These are phyloP conservation scores for Micrastur ruficollis DNA, from an alignment of 2,797 vertebrate species.

Conservation along the genomic window DNA sequence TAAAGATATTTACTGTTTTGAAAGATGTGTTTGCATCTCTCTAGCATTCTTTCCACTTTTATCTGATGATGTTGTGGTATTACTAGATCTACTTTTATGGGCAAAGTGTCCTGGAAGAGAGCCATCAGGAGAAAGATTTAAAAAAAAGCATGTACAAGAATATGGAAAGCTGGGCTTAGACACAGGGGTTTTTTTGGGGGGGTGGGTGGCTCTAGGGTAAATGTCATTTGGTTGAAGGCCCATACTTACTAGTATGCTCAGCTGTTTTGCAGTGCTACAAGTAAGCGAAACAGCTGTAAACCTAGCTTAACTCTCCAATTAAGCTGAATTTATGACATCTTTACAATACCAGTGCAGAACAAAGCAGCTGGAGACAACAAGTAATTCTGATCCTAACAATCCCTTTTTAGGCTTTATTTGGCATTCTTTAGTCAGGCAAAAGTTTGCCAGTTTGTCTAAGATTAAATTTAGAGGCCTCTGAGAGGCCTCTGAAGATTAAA, in stretches of 20 bases:
- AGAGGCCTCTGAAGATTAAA: conserved; percentile 2
- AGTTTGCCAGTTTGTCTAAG: not conserved
- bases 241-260: not conserved
- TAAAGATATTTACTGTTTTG: not conserved
- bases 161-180: not conserved
- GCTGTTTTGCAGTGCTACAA: not conserved
- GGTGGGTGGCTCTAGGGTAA: not conserved
- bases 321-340: conserved; percentile 27
- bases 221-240: not conserved
- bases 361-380: not conserved
- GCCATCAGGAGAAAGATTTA: not conserved
- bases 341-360: not conserved
- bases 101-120: not conserved
- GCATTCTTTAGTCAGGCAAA: not conserved
- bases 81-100: not conserved
- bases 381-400: not conserved
- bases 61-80: not conserved
- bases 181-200: not conserved
- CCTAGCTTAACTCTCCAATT: not conserved
- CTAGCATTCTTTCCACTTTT: not conserved
- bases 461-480: conserved; percentile 2
- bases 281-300: not conserved
- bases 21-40: not conserved
- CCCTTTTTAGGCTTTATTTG: conserved; percentile 12
- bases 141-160: not conserved